phyloP scores from a whole-genome alignment of 1,140 invertebrate species.

The Daktulosphaira vitifoliae region DNA sequence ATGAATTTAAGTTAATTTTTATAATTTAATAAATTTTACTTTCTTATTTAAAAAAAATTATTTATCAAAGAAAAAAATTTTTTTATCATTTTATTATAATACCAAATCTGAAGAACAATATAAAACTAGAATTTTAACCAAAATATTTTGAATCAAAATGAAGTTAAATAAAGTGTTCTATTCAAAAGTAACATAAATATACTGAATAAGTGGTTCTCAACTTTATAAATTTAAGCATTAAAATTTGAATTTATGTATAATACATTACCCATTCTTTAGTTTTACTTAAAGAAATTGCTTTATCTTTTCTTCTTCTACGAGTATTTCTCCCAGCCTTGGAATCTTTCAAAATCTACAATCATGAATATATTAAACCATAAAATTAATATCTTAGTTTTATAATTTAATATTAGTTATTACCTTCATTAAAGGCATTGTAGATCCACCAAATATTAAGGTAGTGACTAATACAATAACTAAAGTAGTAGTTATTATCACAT shows the following conservation, averaged over 20 bases:
- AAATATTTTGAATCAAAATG: too few species aligned
- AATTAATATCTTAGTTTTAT: neutral
- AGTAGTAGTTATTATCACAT: constrained; percentile 94
- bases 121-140: too few species aligned
- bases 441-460: constrained; percentile 86
- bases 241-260: too few species aligned
- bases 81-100: too few species aligned
- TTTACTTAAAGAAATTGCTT: constrained; percentile 87
- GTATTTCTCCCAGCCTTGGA: constrained; percentile 50
- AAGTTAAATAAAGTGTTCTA: neutral
- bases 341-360: constrained; percentile 49
- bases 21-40: too few species aligned
- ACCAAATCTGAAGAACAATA: too few species aligned
- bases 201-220: neutral
- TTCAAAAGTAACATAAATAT: neutral
- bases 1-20: neutral
- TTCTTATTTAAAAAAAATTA: too few species aligned
- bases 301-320: constrained; percentile 52
- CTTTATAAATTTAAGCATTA: neutral
- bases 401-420: constrained; percentile 49
- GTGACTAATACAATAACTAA: constrained; percentile 95
- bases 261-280: constrained; percentile 89
- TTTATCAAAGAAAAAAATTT: too few species aligned
- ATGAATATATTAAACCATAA: constrained; percentile 37
- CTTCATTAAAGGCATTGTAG: constrained; percentile 92